These are phyloP conservation scores for Nemoura dubitans DNA, from an alignment of 2,888 invertebrate genomes.

Conservation along the genomic window DNA sequence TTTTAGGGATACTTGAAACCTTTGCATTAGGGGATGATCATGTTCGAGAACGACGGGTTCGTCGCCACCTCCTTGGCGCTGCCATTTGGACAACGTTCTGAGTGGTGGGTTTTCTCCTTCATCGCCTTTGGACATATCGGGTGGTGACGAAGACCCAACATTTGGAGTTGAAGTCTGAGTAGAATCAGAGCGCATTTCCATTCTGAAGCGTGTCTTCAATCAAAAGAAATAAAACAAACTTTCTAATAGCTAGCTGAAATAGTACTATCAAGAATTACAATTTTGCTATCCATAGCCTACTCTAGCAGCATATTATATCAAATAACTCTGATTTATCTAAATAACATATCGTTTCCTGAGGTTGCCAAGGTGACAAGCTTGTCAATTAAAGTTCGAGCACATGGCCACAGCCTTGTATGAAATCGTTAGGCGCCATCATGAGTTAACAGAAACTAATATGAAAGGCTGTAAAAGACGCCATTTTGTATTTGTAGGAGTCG, in stretches of 20 bases:
- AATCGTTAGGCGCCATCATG: no score
- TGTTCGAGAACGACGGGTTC: conserved; percentile 70
- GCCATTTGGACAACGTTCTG: conserved; percentile 14
- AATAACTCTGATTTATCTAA: background rate
- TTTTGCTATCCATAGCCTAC: background rate
- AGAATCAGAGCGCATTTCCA: background rate
- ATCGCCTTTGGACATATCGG: conserved; percentile 3
- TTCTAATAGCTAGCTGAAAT: background rate
- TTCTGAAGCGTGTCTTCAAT: background rate
- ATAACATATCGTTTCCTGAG: background rate
- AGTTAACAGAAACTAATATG: no score
- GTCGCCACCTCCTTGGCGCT: conserved; percentile 24
- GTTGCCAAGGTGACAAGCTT: background rate
- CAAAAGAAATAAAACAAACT: background rate
- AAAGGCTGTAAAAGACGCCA: background rate
- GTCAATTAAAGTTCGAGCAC: background rate
- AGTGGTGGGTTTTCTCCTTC: background rate
- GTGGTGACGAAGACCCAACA: background rate
- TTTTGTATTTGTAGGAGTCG: background rate
- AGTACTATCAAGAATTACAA: background rate
- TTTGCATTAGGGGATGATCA: conserved; percentile 76
- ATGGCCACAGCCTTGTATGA: background rate
- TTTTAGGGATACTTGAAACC: conserved; percentile 75
- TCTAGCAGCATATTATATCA: background rate
- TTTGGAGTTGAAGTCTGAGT: background rate